Evolutionary conservation across 2,797 vertebrate genomes (phyloP).

Genomic region (Bovichtus diacanthus): DNA sequence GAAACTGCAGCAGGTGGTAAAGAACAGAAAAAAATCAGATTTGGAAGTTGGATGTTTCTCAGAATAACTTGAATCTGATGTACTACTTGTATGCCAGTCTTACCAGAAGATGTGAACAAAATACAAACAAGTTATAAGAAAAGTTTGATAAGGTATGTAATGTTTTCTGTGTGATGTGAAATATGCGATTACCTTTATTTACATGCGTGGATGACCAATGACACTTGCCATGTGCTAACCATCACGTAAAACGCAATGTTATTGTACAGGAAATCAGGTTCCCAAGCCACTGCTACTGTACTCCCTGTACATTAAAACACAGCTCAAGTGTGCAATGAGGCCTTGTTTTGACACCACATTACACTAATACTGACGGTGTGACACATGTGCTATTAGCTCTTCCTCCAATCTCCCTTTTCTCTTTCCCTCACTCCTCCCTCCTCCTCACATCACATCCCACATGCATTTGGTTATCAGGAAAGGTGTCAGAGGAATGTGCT

Average conservation of each 20-base stretch:
- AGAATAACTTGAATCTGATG: slow-evolving; percentile 13
- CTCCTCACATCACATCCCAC: slow-evolving; percentile 51
- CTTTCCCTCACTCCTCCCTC: slow-evolving; percentile 13
- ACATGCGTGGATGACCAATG: background rate
- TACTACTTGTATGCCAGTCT: background rate
- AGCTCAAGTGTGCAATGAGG: slow-evolving; percentile 25
- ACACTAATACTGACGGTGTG: slow-evolving; percentile 45
- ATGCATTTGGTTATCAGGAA: slow-evolving; percentile 60
- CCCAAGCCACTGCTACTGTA: background rate
- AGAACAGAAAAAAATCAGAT: slow-evolving; percentile 25
- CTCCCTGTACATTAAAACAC: slow-evolving; percentile 22
- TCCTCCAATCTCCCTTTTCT: slow-evolving; percentile 15
- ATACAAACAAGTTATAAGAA: background rate
- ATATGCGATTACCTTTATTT: background rate
- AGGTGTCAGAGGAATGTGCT: slow-evolving; percentile 64
- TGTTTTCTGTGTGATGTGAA: slow-evolving; percentile 1
- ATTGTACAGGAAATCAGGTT: slow-evolving; percentile 6
- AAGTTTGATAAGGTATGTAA: background rate
- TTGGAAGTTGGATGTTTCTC: slow-evolving; percentile 1
- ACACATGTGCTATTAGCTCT: slow-evolving; percentile 55
- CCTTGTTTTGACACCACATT: slow-evolving; percentile 57
- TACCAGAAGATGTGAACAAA: background rate
- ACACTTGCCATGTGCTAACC: background rate
- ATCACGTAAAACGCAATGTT: background rate
- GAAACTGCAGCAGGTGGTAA: slow-evolving; percentile 4